Conservation (phyloP, 1,140 invertebrate genomes). For the Drosophila prosaltans region DNA sequence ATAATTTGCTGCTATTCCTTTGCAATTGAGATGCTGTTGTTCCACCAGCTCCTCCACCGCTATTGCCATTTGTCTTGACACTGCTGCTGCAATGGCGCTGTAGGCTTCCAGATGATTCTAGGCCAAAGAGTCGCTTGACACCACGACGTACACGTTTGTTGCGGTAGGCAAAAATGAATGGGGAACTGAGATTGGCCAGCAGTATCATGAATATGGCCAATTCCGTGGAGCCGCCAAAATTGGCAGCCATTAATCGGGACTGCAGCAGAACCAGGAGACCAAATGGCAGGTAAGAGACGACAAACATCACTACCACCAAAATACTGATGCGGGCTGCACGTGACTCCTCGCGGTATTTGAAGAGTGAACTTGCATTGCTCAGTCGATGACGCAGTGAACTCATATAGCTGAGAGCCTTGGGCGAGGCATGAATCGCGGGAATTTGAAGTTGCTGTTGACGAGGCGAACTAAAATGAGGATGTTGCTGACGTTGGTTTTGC, state of each 20-base stretch:
- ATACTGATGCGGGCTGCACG: slow-evolving; percentile 91
- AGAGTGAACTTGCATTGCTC: slow-evolving; percentile 92
- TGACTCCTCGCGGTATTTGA: slow-evolving; percentile 91
- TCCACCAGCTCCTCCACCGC: slow-evolving; percentile 1
- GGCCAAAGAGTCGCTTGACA: slow-evolving; percentile 86
- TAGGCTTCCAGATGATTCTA: slow-evolving; percentile 76
- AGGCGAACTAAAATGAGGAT: slow-evolving; percentile 52
- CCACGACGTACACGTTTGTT: slow-evolving; percentile 90
- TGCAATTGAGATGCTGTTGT: slow-evolving; percentile 48
- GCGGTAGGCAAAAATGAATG: slow-evolving; percentile 91
- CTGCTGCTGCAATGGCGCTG: slow-evolving; percentile 74
- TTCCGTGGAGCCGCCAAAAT: slow-evolving; percentile 69
- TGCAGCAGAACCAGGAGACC: slow-evolving; percentile 84
- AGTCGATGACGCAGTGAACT: slow-evolving; percentile 89
- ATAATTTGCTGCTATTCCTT: slow-evolving; percentile 74
- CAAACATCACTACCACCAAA: slow-evolving; percentile 88
- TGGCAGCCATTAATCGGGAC: slow-evolving; percentile 61
- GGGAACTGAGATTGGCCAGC: slow-evolving; percentile 88
- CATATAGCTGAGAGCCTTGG: slow-evolving; percentile 85
- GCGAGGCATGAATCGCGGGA: slow-evolving; percentile 76
- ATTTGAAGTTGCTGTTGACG: slow-evolving; percentile 62
- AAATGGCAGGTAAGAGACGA: slow-evolving; percentile 89
- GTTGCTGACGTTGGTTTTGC: slow-evolving; percentile 45
- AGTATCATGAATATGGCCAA: slow-evolving; percentile 87
- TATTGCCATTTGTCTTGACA: slow-evolving; percentile 52